These are phyloP conservation scores for Merluccius polli DNA, from an alignment of 2,797 vertebrate species.

Conservation along the genomic window DNA sequence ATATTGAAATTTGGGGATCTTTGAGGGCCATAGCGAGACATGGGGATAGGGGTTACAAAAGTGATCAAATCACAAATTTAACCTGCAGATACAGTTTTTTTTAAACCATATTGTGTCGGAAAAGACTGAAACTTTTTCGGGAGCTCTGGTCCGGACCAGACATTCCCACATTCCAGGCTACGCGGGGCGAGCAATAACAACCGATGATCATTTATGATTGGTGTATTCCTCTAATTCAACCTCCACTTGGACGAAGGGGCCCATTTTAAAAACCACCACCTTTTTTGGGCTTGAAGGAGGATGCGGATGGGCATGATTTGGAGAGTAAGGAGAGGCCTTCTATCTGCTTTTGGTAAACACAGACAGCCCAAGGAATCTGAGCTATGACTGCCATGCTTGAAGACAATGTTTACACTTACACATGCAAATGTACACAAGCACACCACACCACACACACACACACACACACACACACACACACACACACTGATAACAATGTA, in stretches of 20 bases:
- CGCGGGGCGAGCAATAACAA: neutral
- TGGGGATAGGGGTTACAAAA: too few species aligned
- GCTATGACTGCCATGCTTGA: constrained; percentile 51
- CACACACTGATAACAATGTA: constrained; percentile 44
- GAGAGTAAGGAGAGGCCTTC: constrained; percentile 27
- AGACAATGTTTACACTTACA: constrained; percentile 47
- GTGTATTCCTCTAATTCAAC: neutral
- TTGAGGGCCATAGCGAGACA: too few species aligned
- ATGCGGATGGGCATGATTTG: neutral
- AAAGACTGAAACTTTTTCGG: neutral
- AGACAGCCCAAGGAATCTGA: constrained; percentile 50
- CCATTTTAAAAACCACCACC: constrained; percentile 27
- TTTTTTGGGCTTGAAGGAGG: constrained; percentile 32
- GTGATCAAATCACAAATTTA: neutral
- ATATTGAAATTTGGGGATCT: too few species aligned
- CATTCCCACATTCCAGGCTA: neutral
- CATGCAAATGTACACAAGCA: constrained; percentile 33
- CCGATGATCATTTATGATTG: neutral
- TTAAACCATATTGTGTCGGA: neutral
- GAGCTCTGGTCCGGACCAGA: neutral
- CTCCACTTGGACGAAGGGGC: neutral
- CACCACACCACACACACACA: constrained; percentile 13
- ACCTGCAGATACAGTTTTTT: neutral
- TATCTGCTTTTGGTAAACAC: constrained; percentile 52
- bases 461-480: neutral